Evolutionary conservation across 2,888 invertebrate genomes (phyloP), one percentile per base, ranked within the genome.

Genomic region (Oxyteleia sp.): DNA sequence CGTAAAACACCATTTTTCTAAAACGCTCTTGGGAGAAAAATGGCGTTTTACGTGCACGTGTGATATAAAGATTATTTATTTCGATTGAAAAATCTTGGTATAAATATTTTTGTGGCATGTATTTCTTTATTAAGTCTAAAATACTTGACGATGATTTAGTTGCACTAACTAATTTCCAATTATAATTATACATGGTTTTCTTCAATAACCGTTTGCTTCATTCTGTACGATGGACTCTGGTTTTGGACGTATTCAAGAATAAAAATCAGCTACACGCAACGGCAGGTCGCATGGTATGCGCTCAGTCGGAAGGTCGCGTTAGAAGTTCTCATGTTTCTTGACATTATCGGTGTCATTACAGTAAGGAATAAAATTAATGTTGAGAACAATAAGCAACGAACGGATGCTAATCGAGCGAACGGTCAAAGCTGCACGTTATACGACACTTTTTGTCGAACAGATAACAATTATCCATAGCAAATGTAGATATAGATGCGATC

Each of bases 381-480:
- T 75, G 86, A 79, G 85, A 88, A 89, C 90, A 90, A 90, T 90
- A 88, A 89, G 87, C 85, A 83, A 83, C 55, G 79, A 64, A 47
- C 82, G 74, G 82, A 85, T 78, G 85, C 82, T 82, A 78, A 82
- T 85, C 81, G 84, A 80, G 82, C 64, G 53, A 78, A 57, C 64
- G 64, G 38, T 61, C 81, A 82, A 69, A 85, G 89, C 88, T 89
- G 88, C 87, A 82, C 87, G 90, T 84, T 84, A 90, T 49, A 74
- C 63, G 89, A 90, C 80, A 89, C 89, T 87, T 59, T 72, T 59
- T 76, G 80, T 84, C 84, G 71, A 68, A 86, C 86, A 88, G 89
- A 90, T 90, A 90, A 87, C 86, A 59, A 79, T 82, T 90, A 90
- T 90, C 89, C 87, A 86, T 71, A 87, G 53, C 59, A 84, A 66